Evolutionary conservation across 2,888 invertebrate genomes (phyloP).

Genomic region (Heteromurus nitidus): DNA sequence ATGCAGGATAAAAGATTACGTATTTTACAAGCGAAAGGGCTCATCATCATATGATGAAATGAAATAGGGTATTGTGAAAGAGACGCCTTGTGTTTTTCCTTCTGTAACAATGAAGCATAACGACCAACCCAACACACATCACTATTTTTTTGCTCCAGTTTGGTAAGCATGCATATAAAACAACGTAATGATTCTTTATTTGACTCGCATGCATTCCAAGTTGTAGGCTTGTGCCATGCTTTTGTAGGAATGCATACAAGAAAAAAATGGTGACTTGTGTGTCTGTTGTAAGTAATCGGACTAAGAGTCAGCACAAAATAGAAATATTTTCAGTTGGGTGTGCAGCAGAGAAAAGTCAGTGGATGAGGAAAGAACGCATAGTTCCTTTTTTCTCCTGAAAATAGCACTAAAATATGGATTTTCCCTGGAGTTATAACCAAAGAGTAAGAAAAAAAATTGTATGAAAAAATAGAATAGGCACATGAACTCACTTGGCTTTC

Average conservation of each 20-base stretch:
- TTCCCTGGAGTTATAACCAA: slow-evolving; percentile 24
- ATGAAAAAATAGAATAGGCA: slow-evolving; percentile 27
- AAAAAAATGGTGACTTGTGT: slow-evolving; percentile 19
- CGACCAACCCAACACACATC: not conserved
- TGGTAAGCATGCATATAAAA: too few relatives aligned
- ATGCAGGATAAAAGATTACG: not conserved
- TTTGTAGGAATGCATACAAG: not conserved
- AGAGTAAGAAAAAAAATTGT: slow-evolving; percentile 28
- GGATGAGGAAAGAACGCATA: slow-evolving; percentile 9
- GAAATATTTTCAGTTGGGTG: slow-evolving; percentile 51
- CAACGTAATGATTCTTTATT: not conserved
- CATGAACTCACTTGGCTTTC: too few relatives aligned
- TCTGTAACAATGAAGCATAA: slow-evolving; percentile 32
- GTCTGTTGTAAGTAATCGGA: slow-evolving; percentile 46
- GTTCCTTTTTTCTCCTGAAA: slow-evolving; percentile 8
- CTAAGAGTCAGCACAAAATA: slow-evolving; percentile 47
- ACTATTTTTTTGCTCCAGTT: too few relatives aligned
- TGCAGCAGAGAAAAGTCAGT: slow-evolving; percentile 5
- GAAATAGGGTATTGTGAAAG: slow-evolving; percentile 40
- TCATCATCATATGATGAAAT: not conserved
- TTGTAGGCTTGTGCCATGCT: not conserved
- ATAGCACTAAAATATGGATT: slow-evolving; percentile 29
- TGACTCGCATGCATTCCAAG: too few relatives aligned
- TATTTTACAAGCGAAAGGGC: not conserved
- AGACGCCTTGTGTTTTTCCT: slow-evolving; percentile 22